Base-by-base conservation (phyloP, 2,888 invertebrate species). In the Trissoscelio sp. region DNA sequence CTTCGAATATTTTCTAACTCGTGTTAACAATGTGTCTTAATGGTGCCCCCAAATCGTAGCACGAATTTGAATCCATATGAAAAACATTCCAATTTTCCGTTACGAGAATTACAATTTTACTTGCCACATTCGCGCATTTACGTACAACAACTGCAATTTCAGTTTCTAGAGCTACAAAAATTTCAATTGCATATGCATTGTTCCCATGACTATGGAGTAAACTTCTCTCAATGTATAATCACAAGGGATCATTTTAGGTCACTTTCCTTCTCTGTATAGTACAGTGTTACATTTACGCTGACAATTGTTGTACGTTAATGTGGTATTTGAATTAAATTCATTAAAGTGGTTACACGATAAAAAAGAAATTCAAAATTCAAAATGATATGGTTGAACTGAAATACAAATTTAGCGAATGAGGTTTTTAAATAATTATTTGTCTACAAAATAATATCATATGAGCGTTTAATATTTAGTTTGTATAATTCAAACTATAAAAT, bases 171-270 rank as follows among this genome's bases (percentile, higher is more conserved):
- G 22, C 5, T 42, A 24, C 58, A 58, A 57, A 58, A 57, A 70
- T 48, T 57, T 22, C 46, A 48, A 57, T 70, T 58, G 57, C 70
- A 48, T 37, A 48, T 48, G 70, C 70, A 46, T 48, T 58, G 57
- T 70, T 70, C 58, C 48, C 37, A 44, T 31, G 31, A 69, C 39
- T 69, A 4, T 12, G 55, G 53, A 66, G 39, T 66, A 69, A 58
- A 70, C 37, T 70, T 70, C 70, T 51, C 55, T 55, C 44, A 44
- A 55, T 55, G 58, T 37, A 58, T 57, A 70, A 70, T 70, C 48
- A 48, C 70, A 24, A 34, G 58, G 44, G 42, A 69, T 58, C 58
- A 48, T 58, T 46, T 58, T 70, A 37, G 58, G 58, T 70, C 58
- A 70, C 58, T 70, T 69, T 69, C 42, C 24, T 24, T 16, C 39